These are phyloP conservation scores for Acheta domesticus DNA, from an alignment of 2,888 invertebrate species.

Conservation along the genomic window DNA sequence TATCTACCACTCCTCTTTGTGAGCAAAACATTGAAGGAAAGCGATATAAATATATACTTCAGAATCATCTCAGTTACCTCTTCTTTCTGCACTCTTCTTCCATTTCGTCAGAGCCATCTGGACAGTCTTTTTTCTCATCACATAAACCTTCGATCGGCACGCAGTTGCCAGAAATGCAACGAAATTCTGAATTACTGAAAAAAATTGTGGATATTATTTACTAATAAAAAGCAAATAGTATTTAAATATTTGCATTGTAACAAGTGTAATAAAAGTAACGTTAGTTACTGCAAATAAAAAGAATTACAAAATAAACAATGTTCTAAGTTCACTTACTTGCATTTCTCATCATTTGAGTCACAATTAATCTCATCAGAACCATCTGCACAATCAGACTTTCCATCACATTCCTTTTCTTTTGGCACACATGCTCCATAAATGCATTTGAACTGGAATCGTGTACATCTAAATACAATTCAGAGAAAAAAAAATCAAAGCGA, in stretches of 20 bases:
- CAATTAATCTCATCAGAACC: constrained; percentile 42
- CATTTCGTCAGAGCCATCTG: constrained; percentile 41
- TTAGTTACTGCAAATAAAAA: too few relatives aligned
- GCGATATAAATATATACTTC: too few relatives aligned
- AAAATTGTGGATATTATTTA: neutral
- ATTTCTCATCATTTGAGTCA: constrained; percentile 38
- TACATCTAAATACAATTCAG: constrained; percentile 3
- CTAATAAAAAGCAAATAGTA: too few relatives aligned
- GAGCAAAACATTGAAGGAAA: too few relatives aligned
- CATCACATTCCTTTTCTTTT: constrained; percentile 42
- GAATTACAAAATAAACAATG: too few relatives aligned
- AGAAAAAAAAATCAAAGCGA: too few relatives aligned
- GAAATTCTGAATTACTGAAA: neutral
- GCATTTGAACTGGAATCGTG: constrained; percentile 41
- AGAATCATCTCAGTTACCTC: constrained; percentile 21
- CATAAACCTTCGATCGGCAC: neutral
- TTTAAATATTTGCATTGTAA: too few relatives aligned
- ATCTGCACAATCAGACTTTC: constrained; percentile 42
- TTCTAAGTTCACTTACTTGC: constrained; percentile 36
- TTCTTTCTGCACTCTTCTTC: constrained; percentile 37
- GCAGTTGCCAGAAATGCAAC: neutral
- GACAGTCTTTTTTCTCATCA: constrained; percentile 40
- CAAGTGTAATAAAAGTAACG: too few relatives aligned
- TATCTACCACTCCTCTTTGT: too few relatives aligned
- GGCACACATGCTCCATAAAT: constrained; percentile 45